These are phyloP conservation scores for Pan troglodytes DNA, from an alignment of 2,113 vertebrate genomes.

Conservation along the genomic window NHGRI_mPanTro3-v2.1_pri NC_072413.2:23879001-23879500, in stretches of 20 bases:
- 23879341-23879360: not conserved
- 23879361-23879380: not conserved
- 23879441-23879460: not conserved
- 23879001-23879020: not conserved
- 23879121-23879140: not conserved
- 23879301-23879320: not conserved
- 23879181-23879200: not conserved
- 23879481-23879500: not conserved
- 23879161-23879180: not conserved
- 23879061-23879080: not conserved
- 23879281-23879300: not conserved
- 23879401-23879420: not conserved
- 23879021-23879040: not conserved
- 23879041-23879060: not conserved
- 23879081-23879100: not conserved
- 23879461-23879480: conserved; percentile 5
- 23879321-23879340: not conserved
- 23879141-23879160: not conserved
- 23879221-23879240: not conserved
- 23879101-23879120: not conserved
- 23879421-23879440: not conserved
- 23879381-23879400: not conserved
- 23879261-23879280: not conserved
- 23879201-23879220: not conserved
- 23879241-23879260: not conserved